Percentiles rank a stretch among this genome's conserved stretches.
Conservation (phyloP, 2,113 vertebrate genomes). For the Calyptomena viridis region DNA sequence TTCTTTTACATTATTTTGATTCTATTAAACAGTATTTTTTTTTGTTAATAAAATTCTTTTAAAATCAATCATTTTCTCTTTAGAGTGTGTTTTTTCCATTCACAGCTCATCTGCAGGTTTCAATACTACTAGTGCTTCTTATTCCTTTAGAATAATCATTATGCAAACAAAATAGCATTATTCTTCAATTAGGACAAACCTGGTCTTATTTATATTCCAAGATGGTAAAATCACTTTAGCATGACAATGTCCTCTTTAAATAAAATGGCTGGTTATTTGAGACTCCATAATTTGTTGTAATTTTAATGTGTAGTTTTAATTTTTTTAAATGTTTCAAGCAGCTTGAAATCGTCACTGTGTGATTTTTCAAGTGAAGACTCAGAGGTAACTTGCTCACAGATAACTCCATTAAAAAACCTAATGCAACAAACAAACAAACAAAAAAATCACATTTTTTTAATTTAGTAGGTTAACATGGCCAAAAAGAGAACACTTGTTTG, state of each 20-base stretch:
- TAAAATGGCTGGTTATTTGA: not conserved
- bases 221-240: not conserved
- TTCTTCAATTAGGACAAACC: not conserved
- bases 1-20: not conserved
- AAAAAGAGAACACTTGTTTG: not conserved
- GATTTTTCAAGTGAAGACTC: slow-evolving; percentile 19
- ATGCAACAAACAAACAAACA: not conserved
- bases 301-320: not conserved
- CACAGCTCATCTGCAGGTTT: not conserved
- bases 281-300: not conserved
- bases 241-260: not conserved
- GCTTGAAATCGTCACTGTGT: slow-evolving; percentile 5
- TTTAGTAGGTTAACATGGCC: not conserved
- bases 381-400: not conserved
- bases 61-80: not conserved
- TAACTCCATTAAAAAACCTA: not conserved
- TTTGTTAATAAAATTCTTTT: not conserved
- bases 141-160: not conserved
- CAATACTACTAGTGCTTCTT: not conserved
- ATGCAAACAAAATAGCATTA: not conserved
- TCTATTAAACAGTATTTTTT: not conserved
- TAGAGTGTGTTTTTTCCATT: not conserved
- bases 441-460: not conserved
- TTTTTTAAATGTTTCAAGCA: not conserved
- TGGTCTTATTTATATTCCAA: not conserved